Evolutionary conservation across 2,797 vertebrate genomes (phyloP), one percentile per base, ranked within the genome.

Genomic region (Tapera naevia): DNA sequence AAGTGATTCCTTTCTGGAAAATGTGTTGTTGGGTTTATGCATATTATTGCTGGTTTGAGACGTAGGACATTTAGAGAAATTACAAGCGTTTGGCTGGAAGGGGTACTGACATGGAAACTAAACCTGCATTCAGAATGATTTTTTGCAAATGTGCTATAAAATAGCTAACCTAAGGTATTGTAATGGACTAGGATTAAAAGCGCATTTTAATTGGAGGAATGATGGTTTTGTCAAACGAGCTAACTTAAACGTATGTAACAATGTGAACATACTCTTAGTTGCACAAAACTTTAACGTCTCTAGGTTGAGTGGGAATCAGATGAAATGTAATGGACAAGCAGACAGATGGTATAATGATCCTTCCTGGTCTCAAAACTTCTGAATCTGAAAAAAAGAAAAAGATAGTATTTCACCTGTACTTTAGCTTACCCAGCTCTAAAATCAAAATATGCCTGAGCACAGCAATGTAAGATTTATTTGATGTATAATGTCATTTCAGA

Each of bases 221-320:
- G 41, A 61, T 7, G 43, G 7, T 30, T 33, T 69, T 73, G 81
- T 64, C 48, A 72, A 69, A 81, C 0, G 1, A 51, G 3, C 15
- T 39, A 73, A 50, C 11, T 66, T 27, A 85, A 58, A 39, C 19
- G 14, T 61, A 70, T 85, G 3, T 57, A 72, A 33, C 14, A 32
- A 25, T 27, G 8, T 18, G 13, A 41, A 4, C 12, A 35, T n/a
- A 14, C 5, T 33, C 8, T 13, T 35, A 67, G 19, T 51, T 80
- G 57, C 21, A 33, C 18, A 69, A 30, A 54, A 17, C 2, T 50
- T 30, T 10, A 64, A 35, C 23, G 18, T 8, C 19, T 70, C 85
- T 32, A 1, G 0, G 0, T 56, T 80, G n/a, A 67, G 25, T 13
- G 13, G 7, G 10, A 89, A 53, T 51, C 4, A 16, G 33, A 12